phyloP scores from a whole-genome alignment of 2,113 vertebrate genomes.

The Pseudorectes ferrugineus region DNA sequence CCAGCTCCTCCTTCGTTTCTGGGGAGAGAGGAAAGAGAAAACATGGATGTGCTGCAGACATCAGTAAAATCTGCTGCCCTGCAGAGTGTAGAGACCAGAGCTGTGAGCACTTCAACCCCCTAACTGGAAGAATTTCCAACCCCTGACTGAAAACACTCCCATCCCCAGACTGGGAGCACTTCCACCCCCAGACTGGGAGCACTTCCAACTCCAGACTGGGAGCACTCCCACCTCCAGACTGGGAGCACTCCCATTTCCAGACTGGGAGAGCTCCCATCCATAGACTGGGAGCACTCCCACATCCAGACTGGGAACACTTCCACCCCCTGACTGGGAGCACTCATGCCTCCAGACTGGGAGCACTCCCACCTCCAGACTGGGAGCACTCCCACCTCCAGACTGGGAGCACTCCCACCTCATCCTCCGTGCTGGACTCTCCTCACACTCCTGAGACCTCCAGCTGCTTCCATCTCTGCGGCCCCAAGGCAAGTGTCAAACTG shows the following conservation, averaged over 20 bases:
- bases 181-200: neutral
- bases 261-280: neutral
- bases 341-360: neutral
- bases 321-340: neutral
- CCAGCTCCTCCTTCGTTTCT: conserved; percentile 94
- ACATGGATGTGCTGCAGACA: neutral
- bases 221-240: neutral
- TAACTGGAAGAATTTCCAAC: neutral
- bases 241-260: neutral
- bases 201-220: neutral
- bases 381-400: neutral
- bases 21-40: conserved; percentile 13
- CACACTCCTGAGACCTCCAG: neutral
- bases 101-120: neutral
- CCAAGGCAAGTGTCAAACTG: neutral
- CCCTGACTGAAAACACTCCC: neutral
- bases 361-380: neutral
- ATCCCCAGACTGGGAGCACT: neutral
- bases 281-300: neutral
- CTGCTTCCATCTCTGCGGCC: neutral
- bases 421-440: neutral
- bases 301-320: neutral
- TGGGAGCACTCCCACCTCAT: neutral
- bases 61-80: neutral
- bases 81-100: rapidly evolving